Percentiles rank a stretch among this genome's conserved stretches.
These are phyloP conservation scores for Edolisoma coerulescens DNA, from an alignment of 2,113 vertebrate genomes.

Conservation along the genomic window DNA sequence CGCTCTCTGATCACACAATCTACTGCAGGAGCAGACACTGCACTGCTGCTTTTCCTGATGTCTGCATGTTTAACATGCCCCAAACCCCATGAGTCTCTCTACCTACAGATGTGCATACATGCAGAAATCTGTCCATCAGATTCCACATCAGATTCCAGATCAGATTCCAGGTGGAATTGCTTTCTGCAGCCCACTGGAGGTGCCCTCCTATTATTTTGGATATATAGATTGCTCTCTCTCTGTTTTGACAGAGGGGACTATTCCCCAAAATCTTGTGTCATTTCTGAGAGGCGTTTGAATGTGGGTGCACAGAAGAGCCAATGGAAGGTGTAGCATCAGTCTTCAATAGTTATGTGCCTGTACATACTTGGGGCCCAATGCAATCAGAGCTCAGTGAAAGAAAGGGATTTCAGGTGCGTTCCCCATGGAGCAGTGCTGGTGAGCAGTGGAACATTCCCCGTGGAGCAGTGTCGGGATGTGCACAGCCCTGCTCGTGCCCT, in stretches of 20 bases:
- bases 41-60: neutral
- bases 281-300: neutral
- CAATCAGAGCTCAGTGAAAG: neutral
- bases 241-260: neutral
- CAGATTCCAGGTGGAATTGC: neutral
- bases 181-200: neutral
- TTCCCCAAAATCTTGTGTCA: neutral
- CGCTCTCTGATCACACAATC: neutral
- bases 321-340: neutral
- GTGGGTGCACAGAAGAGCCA: too few species aligned
- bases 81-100: fast-evolving
- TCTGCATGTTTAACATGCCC: neutral
- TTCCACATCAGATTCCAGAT: neutral
- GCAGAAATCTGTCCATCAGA: neutral
- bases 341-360: neutral
- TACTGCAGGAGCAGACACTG: neutral
- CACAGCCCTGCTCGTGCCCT: neutral
- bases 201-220: neutral
- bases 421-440: neutral
- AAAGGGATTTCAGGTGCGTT: neutral
- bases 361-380: too few species aligned
- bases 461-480: neutral
- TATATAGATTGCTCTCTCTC: neutral
- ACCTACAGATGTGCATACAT: neutral
- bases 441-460: neutral